phyloP scores from a whole-genome alignment of 2,797 vertebrate genomes.

The Chelidonichthys spinosus region DNA sequence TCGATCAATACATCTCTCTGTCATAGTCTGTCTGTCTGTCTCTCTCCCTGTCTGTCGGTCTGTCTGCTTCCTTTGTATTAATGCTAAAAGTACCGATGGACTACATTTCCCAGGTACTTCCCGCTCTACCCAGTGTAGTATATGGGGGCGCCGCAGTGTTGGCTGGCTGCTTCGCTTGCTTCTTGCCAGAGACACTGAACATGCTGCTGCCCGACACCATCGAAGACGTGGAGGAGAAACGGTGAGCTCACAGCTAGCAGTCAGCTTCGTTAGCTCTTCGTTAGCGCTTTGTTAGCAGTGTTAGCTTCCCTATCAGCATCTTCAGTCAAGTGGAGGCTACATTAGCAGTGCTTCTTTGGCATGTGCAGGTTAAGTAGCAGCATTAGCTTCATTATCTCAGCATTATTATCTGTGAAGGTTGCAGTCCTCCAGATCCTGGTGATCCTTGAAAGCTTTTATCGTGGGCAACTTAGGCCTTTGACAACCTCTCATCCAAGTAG shows the following conservation, averaged over 20 bases:
- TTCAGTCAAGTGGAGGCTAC: background rate
- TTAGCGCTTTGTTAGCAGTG: background rate
- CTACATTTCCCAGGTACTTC: constrained; percentile 74
- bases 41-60: background rate
- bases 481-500: no score
- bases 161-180: constrained; percentile 76
- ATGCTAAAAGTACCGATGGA: background rate
- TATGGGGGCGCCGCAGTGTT: constrained; percentile 85
- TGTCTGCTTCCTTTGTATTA: background rate
- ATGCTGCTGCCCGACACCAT: constrained; percentile 90
- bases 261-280: background rate
- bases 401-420: no score
- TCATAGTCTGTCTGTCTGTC: background rate
- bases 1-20: background rate
- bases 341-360: background rate
- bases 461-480: no score
- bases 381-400: background rate
- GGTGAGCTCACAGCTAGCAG: constrained; percentile 61
- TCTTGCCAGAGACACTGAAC: constrained; percentile 91
- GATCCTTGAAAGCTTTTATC: no score
- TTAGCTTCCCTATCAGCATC: background rate
- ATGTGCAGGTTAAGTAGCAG: no score
- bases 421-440: no score
- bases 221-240: constrained; percentile 86
- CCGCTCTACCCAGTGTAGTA: constrained; percentile 86